Evolutionary conservation across 2,797 vertebrate genomes (phyloP).

Genomic region (Protonibea diacanthus): DNA sequence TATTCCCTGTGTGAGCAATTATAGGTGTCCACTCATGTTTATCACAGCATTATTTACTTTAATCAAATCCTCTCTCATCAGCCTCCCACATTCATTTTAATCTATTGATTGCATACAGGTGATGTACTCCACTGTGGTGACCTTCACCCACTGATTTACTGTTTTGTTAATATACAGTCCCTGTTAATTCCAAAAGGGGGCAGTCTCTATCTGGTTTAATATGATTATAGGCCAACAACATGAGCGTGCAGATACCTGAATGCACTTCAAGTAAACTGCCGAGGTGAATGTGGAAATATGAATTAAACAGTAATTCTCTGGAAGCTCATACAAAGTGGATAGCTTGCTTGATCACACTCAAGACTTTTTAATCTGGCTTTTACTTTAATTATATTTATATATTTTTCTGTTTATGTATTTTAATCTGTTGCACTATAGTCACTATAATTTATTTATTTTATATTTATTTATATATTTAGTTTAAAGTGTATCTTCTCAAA

Average conservation of each 20-base stretch:
- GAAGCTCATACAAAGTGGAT: background rate
- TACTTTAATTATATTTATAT: too few relatives aligned
- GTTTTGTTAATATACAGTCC: conserved; percentile 21
- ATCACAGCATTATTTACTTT: conserved; percentile 51
- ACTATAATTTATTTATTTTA: too few relatives aligned
- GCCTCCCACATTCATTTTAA: conserved; percentile 46
- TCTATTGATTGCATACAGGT: conserved; percentile 71
- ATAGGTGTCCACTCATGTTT: conserved; percentile 24
- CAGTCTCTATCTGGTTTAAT: conserved; percentile 36
- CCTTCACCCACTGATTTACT: conserved; percentile 46
- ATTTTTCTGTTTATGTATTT: too few relatives aligned
- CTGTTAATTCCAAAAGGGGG: conserved; percentile 59
- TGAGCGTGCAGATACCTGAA: background rate
- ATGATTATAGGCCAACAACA: background rate
- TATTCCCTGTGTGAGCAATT: conserved; percentile 10
- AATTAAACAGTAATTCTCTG: background rate
- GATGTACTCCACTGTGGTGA: conserved; percentile 44
- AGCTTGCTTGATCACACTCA: too few relatives aligned
- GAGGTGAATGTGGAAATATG: background rate
- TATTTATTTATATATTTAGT: too few relatives aligned
- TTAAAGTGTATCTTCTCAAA: too few relatives aligned
- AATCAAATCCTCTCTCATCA: conserved; percentile 54
- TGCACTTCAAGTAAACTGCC: background rate
- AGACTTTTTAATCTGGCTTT: too few relatives aligned
- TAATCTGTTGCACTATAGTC: too few relatives aligned